Evolutionary conservation across 2,797 vertebrate genomes (phyloP).

Genomic region (Kryptolebias ocellatus): DNA sequence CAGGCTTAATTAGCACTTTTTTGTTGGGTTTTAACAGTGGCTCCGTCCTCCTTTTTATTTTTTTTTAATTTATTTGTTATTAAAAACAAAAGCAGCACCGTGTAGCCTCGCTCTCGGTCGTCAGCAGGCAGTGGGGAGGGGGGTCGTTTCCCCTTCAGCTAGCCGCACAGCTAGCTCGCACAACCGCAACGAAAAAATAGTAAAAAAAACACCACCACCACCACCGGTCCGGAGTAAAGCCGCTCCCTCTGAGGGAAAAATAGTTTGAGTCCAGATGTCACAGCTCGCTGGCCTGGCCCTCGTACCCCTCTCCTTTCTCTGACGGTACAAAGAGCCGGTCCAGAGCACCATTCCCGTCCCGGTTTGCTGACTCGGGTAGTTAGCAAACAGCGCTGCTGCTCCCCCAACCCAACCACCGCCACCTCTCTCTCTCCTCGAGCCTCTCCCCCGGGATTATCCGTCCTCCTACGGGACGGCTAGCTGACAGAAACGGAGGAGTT

Average conservation of each 20-base stretch:
- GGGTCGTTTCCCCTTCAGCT: constrained; percentile 64
- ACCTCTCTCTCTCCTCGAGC: constrained; percentile 27
- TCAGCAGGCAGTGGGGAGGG: constrained; percentile 41
- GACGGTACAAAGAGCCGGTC: constrained; percentile 56
- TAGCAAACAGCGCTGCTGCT: constrained; percentile 51
- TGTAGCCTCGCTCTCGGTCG: constrained; percentile 44
- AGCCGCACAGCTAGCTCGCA: constrained; percentile 71
- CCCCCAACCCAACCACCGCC: not conserved
- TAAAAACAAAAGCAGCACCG: not conserved
- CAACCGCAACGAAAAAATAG: constrained; percentile 56
- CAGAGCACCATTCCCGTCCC: constrained; percentile 80
- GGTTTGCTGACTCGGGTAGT: constrained; percentile 43
- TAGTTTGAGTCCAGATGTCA: constrained; percentile 67
- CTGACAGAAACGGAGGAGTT: constrained; percentile 42
- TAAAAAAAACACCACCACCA: no score
- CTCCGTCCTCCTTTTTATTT: constrained; percentile 20
- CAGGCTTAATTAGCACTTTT: not conserved
- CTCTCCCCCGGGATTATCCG: constrained; percentile 26
- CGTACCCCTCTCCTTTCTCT: constrained; percentile 72
- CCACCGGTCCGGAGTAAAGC: constrained; percentile 58
- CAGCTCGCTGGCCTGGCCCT: constrained; percentile 58
- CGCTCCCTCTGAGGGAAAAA: constrained; percentile 61
- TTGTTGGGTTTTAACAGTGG: not conserved
- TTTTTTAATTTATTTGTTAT: no score
- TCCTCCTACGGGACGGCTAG: constrained; percentile 65